These are phyloP conservation scores for Halcyon badia DNA, from an alignment of 2,797 vertebrate species.

Conservation along the genomic window DNA sequence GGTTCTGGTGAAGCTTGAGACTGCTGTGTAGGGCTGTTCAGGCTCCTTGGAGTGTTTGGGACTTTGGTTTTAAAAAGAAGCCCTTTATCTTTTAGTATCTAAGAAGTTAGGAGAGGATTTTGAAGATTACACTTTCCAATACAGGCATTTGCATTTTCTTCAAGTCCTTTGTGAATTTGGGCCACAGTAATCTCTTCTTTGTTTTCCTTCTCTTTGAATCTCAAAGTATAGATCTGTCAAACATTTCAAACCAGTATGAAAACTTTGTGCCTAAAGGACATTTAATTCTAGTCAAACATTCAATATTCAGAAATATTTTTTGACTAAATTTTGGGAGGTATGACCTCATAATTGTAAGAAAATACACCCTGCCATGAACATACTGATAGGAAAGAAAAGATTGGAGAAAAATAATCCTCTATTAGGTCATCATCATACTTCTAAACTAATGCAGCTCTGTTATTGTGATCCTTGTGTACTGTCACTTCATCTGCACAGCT, in stretches of 20 bases:
- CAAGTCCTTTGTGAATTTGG: not conserved
- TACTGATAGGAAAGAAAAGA: not conserved
- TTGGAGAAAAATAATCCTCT: not conserved
- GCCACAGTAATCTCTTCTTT: not conserved
- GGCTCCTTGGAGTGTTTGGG: accelerated
- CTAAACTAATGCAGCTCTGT: not conserved
- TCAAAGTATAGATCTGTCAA: not conserved
- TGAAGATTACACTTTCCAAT: not conserved
- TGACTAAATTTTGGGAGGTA: not conserved
- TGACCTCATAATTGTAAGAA: not conserved
- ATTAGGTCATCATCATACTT: not conserved
- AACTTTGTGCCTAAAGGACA: not conserved
- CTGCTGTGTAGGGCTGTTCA: accelerated
- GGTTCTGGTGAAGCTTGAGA: not conserved
- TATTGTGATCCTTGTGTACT: not conserved
- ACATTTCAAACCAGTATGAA: not conserved
- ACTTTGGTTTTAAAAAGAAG: not conserved
- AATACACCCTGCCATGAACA: not conserved
- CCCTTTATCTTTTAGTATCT: not conserved
- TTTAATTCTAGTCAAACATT: not conserved
- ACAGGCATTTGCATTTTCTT: not conserved
- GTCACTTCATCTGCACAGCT: not conserved
- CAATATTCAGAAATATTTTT: not conserved
- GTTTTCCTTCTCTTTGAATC: not conserved
- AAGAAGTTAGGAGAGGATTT: not conserved